Conservation (phyloP, 2,888 invertebrate genomes). For the Margaritifera margaritifera region DNA sequence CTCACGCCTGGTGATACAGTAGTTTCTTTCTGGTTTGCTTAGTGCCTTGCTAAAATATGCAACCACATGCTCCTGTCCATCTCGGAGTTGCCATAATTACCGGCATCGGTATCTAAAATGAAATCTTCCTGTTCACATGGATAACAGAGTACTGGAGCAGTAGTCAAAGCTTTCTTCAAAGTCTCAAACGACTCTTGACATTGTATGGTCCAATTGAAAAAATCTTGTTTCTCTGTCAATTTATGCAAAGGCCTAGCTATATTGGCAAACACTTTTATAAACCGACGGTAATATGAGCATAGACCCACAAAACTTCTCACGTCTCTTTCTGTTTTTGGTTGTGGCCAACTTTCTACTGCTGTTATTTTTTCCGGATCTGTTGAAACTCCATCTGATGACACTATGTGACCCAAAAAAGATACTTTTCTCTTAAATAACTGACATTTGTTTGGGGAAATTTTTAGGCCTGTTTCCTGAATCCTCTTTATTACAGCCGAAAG, state of each 20-base stretch:
- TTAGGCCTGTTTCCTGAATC: not conserved
- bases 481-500: not conserved
- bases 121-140: too few species aligned
- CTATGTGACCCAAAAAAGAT: not conserved
- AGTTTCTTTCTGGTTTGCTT: too few species aligned
- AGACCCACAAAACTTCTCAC: slow-evolving; percentile 4
- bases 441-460: slow-evolving; percentile 2
- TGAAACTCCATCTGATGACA: not conserved
- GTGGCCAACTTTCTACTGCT: slow-evolving; percentile 1
- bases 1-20: too few species aligned
- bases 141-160: not conserved
- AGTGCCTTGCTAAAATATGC: too few species aligned
- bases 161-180: too few species aligned
- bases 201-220: not conserved
- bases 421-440: slow-evolving; percentile 3
- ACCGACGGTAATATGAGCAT: too few species aligned
- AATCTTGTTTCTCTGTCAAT: too few species aligned
- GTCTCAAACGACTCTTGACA: slow-evolving; percentile 5
- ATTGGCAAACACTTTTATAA: too few species aligned
- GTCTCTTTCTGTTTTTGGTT: not conserved
- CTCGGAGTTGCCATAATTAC: too few species aligned
- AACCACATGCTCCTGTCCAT: too few species aligned
- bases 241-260: too few species aligned
- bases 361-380: slow-evolving; percentile 1
- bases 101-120: too few species aligned